Percentiles rank a stretch among this genome's conserved stretches.
phyloP scores from a whole-genome alignment of 2,888 invertebrate genomes.

The Erannis defoliaria region DNA sequence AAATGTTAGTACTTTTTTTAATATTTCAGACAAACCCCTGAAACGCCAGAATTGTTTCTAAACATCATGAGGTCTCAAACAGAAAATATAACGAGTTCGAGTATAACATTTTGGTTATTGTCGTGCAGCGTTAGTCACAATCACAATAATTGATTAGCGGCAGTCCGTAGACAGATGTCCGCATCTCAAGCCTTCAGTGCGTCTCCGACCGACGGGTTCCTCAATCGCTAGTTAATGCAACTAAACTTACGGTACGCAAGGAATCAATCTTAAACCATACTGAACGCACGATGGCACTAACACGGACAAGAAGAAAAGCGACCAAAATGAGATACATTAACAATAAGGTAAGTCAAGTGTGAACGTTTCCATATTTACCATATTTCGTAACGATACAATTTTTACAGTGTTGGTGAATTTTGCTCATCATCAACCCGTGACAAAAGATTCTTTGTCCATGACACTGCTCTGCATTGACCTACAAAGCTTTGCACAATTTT shows the following conservation, averaged over 20 bases:
- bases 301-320: constrained; percentile 4
- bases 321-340: constrained; percentile 11
- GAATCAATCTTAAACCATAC: constrained; percentile 3
- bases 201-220: constrained; percentile 47
- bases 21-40: not conserved
- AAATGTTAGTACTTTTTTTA: not conserved
- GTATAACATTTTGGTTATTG: constrained; percentile 52
- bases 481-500: constrained; percentile 17
- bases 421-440: constrained; percentile 24
- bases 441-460: constrained; percentile 21
- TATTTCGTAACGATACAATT: constrained; percentile 4
- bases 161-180: constrained; percentile 49
- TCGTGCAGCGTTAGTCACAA: constrained; percentile 46
- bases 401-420: not conserved
- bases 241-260: constrained; percentile 19
- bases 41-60: not conserved
- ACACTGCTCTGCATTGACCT: constrained; percentile 21
- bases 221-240: constrained; percentile 48
- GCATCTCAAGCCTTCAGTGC: constrained; percentile 60
- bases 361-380: not conserved
- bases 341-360: constrained; percentile 23
- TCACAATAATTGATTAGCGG: constrained; percentile 52
- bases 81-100: constrained; percentile 51
- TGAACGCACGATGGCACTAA: constrained; percentile 6
- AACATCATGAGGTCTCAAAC: constrained; percentile 11